Evolutionary conservation across 2,113 vertebrate genomes (phyloP), one percentile per base, ranked within the genome.

Genomic region (Micromys minutus): DNA sequence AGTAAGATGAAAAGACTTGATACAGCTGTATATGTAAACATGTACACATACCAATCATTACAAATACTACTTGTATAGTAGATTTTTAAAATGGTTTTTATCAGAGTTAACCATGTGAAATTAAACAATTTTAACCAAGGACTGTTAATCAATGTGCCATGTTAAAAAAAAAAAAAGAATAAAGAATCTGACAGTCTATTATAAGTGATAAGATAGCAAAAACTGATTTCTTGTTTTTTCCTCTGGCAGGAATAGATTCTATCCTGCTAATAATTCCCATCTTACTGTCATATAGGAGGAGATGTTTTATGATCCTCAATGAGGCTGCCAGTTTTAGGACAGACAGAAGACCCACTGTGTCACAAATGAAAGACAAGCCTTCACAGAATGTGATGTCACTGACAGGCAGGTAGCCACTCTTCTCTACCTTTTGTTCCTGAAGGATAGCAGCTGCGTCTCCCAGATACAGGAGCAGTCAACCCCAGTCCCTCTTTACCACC

Each of bases 281-380:
- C 67, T 93, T 81, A 93, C 57, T 93, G 94, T 74, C 90, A 92
- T 34, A 79, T 1, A 92, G 92, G 57, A 91, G 87, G 80, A 96
- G 74, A 92, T 65, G 67, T 84, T 95, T 65, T 93, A 71, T 90
- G 90, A 94, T 93, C 72, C n/a, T 97, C 94, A 88, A 75, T 45
- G 39, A 95, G 57, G 39, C 74, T 95, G 95, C 93, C 87, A 93
- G 42, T 61, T 92, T 95, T 95, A 93, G 84, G 75, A 76, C 36
- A 75, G 93, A 81, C 65, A 3, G 90, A 95, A 96, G 81, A 90
- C 84, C 47, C 31, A 94, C n/a, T 12, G 45, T 71, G 59, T 90
- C 88, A 95, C 71, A 91, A 94, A 95, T 59, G 3, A 94, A 96
- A 97, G 31, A 96, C 50, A 87, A 86, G 89, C 90, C 84, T 88